phyloP scores from a whole-genome alignment of 2,113 vertebrate genomes.

The Sakesphorus luctuosus region DNA sequence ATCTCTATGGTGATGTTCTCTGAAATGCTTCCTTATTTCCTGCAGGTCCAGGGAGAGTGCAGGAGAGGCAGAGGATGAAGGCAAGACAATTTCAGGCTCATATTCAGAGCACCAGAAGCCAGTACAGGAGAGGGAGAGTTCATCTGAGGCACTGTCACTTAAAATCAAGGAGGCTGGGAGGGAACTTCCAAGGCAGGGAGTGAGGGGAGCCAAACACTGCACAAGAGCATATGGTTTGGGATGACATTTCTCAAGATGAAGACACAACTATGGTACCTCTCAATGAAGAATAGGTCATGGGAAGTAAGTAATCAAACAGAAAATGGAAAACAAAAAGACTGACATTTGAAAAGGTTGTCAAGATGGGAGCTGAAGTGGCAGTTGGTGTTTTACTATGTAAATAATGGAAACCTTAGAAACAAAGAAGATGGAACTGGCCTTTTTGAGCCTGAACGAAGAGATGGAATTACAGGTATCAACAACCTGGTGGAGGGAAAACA shows the following conservation, averaged over 20 bases:
- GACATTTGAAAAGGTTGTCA: conserved; percentile 26
- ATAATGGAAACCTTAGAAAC: neutral
- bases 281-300: neutral
- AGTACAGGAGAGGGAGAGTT: neutral
- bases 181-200: neutral
- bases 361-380: neutral
- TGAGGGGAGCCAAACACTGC: neutral
- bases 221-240: neutral
- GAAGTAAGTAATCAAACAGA: neutral
- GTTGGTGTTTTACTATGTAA: neutral
- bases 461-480: neutral
- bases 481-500: neutral
- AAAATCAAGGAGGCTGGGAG: neutral
- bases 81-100: neutral
- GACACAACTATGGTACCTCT: neutral
- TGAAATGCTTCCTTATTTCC: neutral
- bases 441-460: neutral
- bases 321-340: neutral
- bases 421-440: rapidly evolving
- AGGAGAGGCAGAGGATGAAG: neutral
- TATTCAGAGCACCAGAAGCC: neutral
- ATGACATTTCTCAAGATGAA: conserved; percentile 25
- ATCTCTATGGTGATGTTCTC: neutral
- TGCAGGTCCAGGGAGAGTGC: neutral
- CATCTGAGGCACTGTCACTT: neutral